A percentile compares a stretch with the other conserved stretches of the same genome.
These are phyloP conservation scores for Parasteatoda tepidariorum DNA, from an alignment of 1,140 invertebrate species.

Conservation along the genomic window DNA sequence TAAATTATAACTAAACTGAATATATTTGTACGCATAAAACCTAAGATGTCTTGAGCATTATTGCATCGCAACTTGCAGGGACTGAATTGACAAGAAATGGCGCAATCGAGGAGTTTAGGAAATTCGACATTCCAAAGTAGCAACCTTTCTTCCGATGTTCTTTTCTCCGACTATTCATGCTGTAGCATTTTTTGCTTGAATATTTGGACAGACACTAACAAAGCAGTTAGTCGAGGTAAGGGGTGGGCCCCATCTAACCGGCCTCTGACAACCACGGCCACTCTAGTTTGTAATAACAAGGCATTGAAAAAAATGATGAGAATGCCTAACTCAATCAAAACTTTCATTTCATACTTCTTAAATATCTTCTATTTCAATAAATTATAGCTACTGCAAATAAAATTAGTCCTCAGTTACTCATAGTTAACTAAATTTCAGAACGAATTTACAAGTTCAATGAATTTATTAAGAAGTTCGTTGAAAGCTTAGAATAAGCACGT, in stretches of 20 bases:
- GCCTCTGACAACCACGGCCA: neutral
- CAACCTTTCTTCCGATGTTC: conserved; percentile 35
- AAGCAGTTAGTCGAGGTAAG: conserved; percentile 29
- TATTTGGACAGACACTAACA: neutral
- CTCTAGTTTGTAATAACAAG: conserved; percentile 1
- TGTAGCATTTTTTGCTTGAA: neutral
- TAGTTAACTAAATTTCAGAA: no score
- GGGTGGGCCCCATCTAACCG: conserved; percentile 28
- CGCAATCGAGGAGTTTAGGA: neutral
- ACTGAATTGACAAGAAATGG: neutral
- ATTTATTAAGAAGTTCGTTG: no score
- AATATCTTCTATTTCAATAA: neutral
- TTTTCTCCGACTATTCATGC: neutral
- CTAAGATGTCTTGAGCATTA: neutral
- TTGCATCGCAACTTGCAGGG: neutral
- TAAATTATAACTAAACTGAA: neutral
- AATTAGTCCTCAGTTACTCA: neutral
- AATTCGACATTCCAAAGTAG: conserved; percentile 14
- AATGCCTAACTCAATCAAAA: neutral
- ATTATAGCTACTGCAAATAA: neutral
- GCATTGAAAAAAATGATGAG: neutral
- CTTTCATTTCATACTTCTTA: neutral
- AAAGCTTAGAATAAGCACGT: no score
- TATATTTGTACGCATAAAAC: neutral
- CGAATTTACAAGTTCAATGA: no score